A percentile compares a stretch with the other conserved stretches of the same genome.
These are phyloP conservation scores for Desoria tigrina DNA, from an alignment of 2,888 invertebrate species.

Conservation along the genomic window DNA sequence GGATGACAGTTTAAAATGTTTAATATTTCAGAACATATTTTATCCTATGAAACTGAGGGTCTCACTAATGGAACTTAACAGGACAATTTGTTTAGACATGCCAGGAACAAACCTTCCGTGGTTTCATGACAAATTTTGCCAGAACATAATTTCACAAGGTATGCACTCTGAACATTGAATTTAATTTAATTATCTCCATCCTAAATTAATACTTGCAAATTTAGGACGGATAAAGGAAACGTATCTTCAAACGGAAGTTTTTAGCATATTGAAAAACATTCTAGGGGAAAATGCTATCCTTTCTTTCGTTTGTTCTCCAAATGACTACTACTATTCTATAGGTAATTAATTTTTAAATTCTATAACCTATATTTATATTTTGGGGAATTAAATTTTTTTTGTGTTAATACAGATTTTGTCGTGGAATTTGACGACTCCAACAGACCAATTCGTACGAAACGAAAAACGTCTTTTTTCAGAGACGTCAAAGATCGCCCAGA, in stretches of 20 bases:
- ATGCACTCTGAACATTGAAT: slow-evolving; percentile 41
- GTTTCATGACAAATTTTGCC: slow-evolving; percentile 67
- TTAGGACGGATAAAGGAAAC: slow-evolving; percentile 42
- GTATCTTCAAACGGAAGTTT: slow-evolving; percentile 51
- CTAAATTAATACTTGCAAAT: slow-evolving; percentile 26
- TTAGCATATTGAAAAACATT: slow-evolving; percentile 53
- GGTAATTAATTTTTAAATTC: slow-evolving; percentile 54
- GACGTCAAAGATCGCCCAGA: slow-evolving; percentile 1
- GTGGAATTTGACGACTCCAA: slow-evolving; percentile 50
- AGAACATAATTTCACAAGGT: slow-evolving; percentile 61
- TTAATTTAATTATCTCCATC: background rate
- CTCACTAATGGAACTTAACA: slow-evolving; percentile 65
- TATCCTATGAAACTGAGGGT: slow-evolving; percentile 63
- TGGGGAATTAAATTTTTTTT: no score
- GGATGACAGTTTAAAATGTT: no score
- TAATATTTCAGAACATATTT: slow-evolving; percentile 57
- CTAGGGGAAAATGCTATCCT: slow-evolving; percentile 48
- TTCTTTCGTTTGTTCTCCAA: slow-evolving; percentile 57
- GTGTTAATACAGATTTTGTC: slow-evolving; percentile 51
- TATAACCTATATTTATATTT: background rate
- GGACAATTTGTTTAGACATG: slow-evolving; percentile 66
- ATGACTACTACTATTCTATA: slow-evolving; percentile 60
- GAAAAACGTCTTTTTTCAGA: slow-evolving; percentile 21
- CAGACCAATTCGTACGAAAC: slow-evolving; percentile 33
- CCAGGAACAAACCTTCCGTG: slow-evolving; percentile 67